These are phyloP conservation scores for Drosophila kokeensis DNA, from an alignment of 2,888 invertebrate species.

Conservation along the genomic window DNA sequence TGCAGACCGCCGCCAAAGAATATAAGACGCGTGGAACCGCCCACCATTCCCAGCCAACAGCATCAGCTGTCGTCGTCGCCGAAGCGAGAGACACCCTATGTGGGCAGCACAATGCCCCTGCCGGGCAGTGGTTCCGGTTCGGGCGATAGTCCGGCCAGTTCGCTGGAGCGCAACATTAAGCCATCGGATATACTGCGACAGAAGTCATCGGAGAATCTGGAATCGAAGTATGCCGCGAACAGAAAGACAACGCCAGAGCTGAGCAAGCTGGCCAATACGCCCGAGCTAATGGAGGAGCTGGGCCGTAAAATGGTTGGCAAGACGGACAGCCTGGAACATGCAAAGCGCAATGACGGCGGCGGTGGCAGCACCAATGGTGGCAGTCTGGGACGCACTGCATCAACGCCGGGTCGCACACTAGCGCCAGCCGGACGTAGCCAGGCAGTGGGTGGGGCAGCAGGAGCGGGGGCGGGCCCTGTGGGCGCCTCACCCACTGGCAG, in stretches of 20 bases:
- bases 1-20: constrained; percentile 88
- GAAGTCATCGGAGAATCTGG: constrained; percentile 84
- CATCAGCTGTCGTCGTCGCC: constrained; percentile 82
- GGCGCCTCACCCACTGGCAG: constrained; percentile 85
- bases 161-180: constrained; percentile 85
- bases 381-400: constrained; percentile 83
- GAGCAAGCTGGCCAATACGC: constrained; percentile 80
- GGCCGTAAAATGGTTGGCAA: constrained; percentile 84
- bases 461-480: constrained; percentile 27
- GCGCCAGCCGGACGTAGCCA: constrained; percentile 58
- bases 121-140: constrained; percentile 79
- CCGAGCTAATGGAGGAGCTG: constrained; percentile 84
- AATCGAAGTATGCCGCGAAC: constrained; percentile 83
- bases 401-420: constrained; percentile 63
- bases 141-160: constrained; percentile 83
- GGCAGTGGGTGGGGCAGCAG: neutral
- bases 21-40: constrained; percentile 88
- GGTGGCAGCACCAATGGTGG: constrained; percentile 58
- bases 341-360: constrained; percentile 74
- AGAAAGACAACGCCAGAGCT: constrained; percentile 85
- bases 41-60: constrained; percentile 84
- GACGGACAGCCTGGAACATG: constrained; percentile 84
- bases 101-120: constrained; percentile 78
- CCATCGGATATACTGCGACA: constrained; percentile 85
- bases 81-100: constrained; percentile 81